These are phyloP conservation scores for Yponomeuta plumbellus DNA, from an alignment of 2,888 invertebrate species.

Conservation along the genomic window DNA sequence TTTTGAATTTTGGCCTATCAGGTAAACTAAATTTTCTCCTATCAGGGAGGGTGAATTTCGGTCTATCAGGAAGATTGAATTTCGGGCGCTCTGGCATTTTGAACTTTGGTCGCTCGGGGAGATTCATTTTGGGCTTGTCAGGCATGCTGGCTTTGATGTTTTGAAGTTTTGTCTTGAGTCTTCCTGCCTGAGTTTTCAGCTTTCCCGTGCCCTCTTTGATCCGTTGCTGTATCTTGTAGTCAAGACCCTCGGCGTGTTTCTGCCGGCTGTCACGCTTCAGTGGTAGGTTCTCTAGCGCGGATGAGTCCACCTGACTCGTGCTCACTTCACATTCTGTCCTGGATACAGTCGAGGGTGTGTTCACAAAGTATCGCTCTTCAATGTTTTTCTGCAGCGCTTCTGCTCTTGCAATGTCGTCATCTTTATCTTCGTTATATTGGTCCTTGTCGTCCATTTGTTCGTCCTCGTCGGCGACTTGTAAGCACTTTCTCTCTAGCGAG, in stretches of 20 bases:
- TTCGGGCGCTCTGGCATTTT: slow-evolving; percentile 74
- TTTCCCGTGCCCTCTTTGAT: slow-evolving; percentile 83
- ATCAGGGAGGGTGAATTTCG: slow-evolving; percentile 71
- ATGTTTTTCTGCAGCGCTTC: slow-evolving; percentile 79
- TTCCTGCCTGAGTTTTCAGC: slow-evolving; percentile 82
- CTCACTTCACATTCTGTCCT: slow-evolving; percentile 80
- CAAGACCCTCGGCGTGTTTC: slow-evolving; percentile 68
- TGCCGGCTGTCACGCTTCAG: slow-evolving; percentile 75
- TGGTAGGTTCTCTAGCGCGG: slow-evolving; percentile 79
- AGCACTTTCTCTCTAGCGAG: slow-evolving; percentile 64
- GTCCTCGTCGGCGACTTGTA: slow-evolving; percentile 68
- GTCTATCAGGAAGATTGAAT: slow-evolving; percentile 75
- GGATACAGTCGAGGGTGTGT: slow-evolving; percentile 77
- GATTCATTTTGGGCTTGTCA: slow-evolving; percentile 74
- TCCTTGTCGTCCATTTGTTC: slow-evolving; percentile 56
- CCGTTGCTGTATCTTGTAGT: slow-evolving; percentile 79
- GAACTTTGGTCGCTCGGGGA: slow-evolving; percentile 75
- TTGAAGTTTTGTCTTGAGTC: slow-evolving; percentile 81
- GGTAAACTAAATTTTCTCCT: slow-evolving; percentile 81
- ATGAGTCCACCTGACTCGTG: slow-evolving; percentile 81
- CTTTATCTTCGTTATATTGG: slow-evolving; percentile 39
- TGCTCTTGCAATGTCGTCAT: slow-evolving; percentile 51
- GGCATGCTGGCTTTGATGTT: slow-evolving; percentile 75
- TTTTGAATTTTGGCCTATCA: slow-evolving; percentile 74
- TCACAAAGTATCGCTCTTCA: slow-evolving; percentile 78